Evolutionary conservation across 1,140 invertebrate genomes (phyloP), one percentile per base, ranked within the genome.

Genomic region (Drosophila nebulosa): DNA sequence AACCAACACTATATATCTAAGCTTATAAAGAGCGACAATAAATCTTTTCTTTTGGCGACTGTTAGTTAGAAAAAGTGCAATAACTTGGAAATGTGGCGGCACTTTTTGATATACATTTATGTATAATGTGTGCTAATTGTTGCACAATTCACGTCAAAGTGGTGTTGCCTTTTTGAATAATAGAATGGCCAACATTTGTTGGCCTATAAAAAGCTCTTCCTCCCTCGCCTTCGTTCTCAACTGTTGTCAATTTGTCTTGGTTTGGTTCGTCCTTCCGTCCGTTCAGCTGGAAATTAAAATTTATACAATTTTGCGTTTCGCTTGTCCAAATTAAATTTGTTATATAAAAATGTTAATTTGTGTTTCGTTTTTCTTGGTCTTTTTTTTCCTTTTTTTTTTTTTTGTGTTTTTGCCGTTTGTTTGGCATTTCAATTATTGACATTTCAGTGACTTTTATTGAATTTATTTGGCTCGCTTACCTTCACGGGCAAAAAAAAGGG

Each of bases 311-410:
- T 69, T 65, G 39, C 63, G 66, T 53, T 64, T 59, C 68, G 62
- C 63, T 64, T 69, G 73, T 64, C 67, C 51, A 85, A 77, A 74
- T 80, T 64, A 74, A 85, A 85, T 85, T 85, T 85, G 77, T 77
- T 77, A 70, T 53, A 79, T 74, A 84, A 73, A 83, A 71, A 79
- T 85, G 76, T 60, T 70, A 78, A 80, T 85, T 85, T 76, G 64
- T 52, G 18, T 62, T 24, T 39, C 27, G 39, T 46, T 35, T 64
- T 36, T 35, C 27, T 35, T 27, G 1, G 51, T 36, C 52, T 26
- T 22, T 56, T 26, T 64, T 51, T 50, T 16, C 56, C n/a, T 32
- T 36, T 42, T 24, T 56, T 12, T 59, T 64, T 51, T 63, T 58
- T 73, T 24, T 22, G 30, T 52, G 16, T 12, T 59, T 56, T 27